Evolutionary conservation across 2,888 invertebrate genomes (phyloP), one percentile per base, ranked within the genome.

Genomic region (Perithous albicinctus): DNA sequence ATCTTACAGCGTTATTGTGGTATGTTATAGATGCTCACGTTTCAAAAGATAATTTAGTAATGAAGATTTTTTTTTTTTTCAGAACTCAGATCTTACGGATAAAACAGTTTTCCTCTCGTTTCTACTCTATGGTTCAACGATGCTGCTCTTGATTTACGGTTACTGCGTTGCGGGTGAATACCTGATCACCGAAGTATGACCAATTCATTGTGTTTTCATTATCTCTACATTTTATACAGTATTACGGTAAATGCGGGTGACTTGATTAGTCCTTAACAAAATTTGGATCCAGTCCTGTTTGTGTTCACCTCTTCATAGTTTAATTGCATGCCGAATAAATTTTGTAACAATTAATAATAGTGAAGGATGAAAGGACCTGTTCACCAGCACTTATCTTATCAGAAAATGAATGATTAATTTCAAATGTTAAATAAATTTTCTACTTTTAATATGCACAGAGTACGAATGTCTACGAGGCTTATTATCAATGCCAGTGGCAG

Each of bases 91-190:
- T 38, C 26, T 56, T 1, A 66, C 54, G 29, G 72, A 80, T 18
- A 66, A 59, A 7, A 64, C 63, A 35, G 46, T 64, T 1, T 66
- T 80, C 26, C 26, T 83, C 26, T 70, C 83, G 35, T 83, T 73
- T 54, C 23, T 80, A 7, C 15, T 51, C 15, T 80, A 77, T 41
- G 73, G 74, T 15, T 12, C 67, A 15, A 83, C 83, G 23, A 72
- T 83, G 61, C 54, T 81, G 12, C 59, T 81, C 32, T 18, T 83
- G 70, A 78, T 83, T 41, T 83, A 78, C 41, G 83, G 78, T 41
- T 83, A 83, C 32, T 83, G 83, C 73, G 69, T 75, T 18, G 83
- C 83, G 2, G 83, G 83, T 35, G 80, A 83, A 80, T 83, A 78
- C 66, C 72, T 83, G 38, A 80, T 83, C 29, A 54, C 61, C 12